These are phyloP conservation scores for Brachionus manjavacas DNA, from an alignment of 1,140 invertebrate genomes.

Conservation along the genomic window DNA sequence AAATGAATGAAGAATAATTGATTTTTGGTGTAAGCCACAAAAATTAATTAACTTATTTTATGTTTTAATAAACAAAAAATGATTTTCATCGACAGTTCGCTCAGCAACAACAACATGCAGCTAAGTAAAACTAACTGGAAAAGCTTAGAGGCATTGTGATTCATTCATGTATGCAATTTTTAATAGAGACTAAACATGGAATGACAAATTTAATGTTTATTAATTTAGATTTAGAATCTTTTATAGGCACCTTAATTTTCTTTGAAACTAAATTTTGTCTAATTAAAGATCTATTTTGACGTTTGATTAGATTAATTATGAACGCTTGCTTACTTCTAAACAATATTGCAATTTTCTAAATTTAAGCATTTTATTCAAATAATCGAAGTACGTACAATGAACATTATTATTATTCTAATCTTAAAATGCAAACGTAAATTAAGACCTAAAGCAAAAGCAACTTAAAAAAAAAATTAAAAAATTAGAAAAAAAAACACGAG, in stretches of 20 bases:
- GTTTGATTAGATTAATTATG: constrained; percentile 33
- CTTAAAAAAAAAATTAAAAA: not conserved
- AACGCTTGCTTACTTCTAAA: constrained; percentile 23
- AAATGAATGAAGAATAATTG: not conserved
- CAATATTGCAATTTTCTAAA: not conserved
- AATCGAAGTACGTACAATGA: not conserved
- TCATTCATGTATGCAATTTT: constrained; percentile 8
- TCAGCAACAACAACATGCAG: not conserved
- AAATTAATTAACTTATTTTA: constrained; percentile 1
- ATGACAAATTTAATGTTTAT: constrained; percentile 29
- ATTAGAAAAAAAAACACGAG: not conserved
- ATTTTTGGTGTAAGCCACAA: not conserved
- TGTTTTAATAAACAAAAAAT: not conserved
- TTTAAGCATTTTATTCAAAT: not conserved
- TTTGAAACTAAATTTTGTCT: not conserved
- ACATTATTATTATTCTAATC: not conserved
- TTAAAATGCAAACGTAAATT: not conserved
- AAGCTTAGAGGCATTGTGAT: constrained; percentile 9
- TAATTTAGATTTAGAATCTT: not conserved
- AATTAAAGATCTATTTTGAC: constrained; percentile 33
- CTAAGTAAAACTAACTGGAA: not conserved
- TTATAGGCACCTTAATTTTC: not conserved
- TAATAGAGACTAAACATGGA: constrained; percentile 26
- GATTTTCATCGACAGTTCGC: not conserved
- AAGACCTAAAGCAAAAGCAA: not conserved